These are phyloP conservation scores for Girardinichthys multiradiatus DNA, from an alignment of 2,113 vertebrate genomes.

Conservation along the genomic window DNA sequence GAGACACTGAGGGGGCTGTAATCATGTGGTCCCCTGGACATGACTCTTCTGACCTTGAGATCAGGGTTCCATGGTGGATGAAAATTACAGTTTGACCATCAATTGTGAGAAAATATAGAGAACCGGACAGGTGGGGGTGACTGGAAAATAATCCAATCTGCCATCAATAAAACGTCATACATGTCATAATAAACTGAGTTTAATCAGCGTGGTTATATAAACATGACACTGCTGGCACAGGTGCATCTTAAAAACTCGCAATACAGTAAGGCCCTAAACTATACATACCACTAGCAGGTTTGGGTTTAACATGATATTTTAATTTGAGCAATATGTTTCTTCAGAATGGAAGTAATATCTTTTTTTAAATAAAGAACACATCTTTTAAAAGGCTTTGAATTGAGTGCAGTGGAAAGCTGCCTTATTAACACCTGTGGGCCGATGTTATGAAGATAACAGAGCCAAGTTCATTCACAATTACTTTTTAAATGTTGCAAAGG, in stretches of 20 bases:
- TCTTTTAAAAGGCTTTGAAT: not conserved
- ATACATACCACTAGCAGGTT: too few species aligned
- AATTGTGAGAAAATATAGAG: conserved; percentile 20
- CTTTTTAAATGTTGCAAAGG: not conserved
- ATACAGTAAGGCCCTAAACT: not conserved
- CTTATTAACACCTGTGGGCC: not conserved
- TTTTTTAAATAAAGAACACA: not conserved
- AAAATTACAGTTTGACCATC: conserved; percentile 36
- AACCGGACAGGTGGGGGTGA: not conserved
- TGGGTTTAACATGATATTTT: not conserved
- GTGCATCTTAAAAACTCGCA: not conserved
- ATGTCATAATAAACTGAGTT: not conserved
- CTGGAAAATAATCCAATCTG: conserved; percentile 2
- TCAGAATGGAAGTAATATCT: not conserved
- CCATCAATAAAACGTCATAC: not conserved
- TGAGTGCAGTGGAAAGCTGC: not conserved
- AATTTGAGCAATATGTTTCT: not conserved
- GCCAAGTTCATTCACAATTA: not conserved
- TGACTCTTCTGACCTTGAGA: conserved; percentile 15
- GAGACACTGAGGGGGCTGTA: conserved; percentile 6
- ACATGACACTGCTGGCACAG: not conserved
- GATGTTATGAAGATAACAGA: not conserved
- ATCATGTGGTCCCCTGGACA: conserved; percentile 11
- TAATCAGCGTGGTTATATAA: not conserved
- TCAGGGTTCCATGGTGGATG: conserved; percentile 9